Evolutionary conservation across 1,140 invertebrate species (phyloP).

Genomic region (Drosophila mayri): DNA sequence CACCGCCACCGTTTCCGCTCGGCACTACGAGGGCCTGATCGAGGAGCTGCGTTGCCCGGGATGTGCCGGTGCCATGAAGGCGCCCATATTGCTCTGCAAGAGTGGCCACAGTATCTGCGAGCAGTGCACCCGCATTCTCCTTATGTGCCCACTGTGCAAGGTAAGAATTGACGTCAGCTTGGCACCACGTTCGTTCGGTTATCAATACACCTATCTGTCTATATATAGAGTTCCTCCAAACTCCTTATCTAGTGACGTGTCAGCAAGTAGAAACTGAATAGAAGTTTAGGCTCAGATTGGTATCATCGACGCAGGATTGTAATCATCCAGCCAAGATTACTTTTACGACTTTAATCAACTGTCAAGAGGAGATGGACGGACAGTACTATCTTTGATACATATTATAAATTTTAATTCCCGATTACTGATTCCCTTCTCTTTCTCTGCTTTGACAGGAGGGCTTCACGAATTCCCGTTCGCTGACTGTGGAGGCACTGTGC

Average conservation of each 20-base stretch:
- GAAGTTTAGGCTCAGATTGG: constrained; percentile 20
- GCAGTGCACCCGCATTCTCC: constrained; percentile 74
- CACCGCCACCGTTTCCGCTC: constrained; percentile 43
- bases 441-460: constrained; percentile 48
- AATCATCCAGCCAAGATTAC: constrained; percentile 18
- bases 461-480: constrained; percentile 76
- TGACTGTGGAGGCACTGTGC: constrained; percentile 79
- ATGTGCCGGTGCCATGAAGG: constrained; percentile 79
- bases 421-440: not conserved
- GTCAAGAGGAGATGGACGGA: not conserved
- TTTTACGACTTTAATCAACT: constrained; percentile 20
- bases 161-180: constrained; percentile 54
- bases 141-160: constrained; percentile 83
- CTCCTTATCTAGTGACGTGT: constrained; percentile 47
- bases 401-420: not conserved
- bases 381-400: not conserved
- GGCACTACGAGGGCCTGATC: constrained; percentile 79
- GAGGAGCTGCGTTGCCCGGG: constrained; percentile 82
- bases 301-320: constrained; percentile 10
- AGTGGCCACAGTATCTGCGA: constrained; percentile 82
- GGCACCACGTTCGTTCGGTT: constrained; percentile 15
- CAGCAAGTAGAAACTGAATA: constrained; percentile 9
- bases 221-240: constrained; percentile 6
- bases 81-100: constrained; percentile 76
- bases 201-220: constrained; percentile 28